Percentiles rank a stretch among this genome's conserved stretches.
These are phyloP conservation scores for Oreochromis niloticus DNA, from an alignment of 2,113 vertebrate species.

Conservation along the genomic window DNA sequence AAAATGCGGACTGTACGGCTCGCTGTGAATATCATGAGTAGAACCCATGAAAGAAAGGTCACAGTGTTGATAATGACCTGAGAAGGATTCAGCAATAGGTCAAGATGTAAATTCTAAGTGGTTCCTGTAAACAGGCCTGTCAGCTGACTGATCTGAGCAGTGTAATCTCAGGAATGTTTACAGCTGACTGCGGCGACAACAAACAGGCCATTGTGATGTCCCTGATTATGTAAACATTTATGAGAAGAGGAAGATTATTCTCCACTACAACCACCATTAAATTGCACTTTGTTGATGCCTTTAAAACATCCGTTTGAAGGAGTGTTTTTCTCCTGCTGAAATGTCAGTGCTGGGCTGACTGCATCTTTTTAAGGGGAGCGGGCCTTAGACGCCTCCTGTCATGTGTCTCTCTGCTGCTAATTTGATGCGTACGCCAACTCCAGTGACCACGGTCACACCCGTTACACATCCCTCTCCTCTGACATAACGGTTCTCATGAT, in stretches of 20 bases:
- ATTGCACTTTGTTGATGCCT: background rate
- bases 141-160: background rate
- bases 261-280: background rate
- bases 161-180: slow-evolving; percentile 20
- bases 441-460: slow-evolving; percentile 50
- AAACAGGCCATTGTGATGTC: slow-evolving; percentile 6
- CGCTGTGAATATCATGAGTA: background rate
- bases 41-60: background rate
- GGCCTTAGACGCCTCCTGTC: slow-evolving; percentile 12
- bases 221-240: background rate
- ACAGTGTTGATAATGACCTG: background rate
- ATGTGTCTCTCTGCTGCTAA: slow-evolving; percentile 56
- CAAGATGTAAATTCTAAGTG: background rate
- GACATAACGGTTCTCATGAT: slow-evolving; percentile 36
- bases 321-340: background rate
- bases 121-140: slow-evolving; percentile 1
- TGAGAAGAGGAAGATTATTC: background rate
- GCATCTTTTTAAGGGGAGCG: background rate
- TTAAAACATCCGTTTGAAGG: background rate
- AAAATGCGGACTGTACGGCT: background rate
- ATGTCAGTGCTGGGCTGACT: background rate
- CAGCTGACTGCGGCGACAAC: background rate
- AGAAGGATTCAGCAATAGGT: background rate
- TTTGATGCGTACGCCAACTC: slow-evolving; percentile 44
- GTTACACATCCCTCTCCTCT: background rate